Evolutionary conservation across 2,888 invertebrate genomes (phyloP), one percentile per base, ranked within the genome.

Genomic region (Ectemnius continuus): DNA sequence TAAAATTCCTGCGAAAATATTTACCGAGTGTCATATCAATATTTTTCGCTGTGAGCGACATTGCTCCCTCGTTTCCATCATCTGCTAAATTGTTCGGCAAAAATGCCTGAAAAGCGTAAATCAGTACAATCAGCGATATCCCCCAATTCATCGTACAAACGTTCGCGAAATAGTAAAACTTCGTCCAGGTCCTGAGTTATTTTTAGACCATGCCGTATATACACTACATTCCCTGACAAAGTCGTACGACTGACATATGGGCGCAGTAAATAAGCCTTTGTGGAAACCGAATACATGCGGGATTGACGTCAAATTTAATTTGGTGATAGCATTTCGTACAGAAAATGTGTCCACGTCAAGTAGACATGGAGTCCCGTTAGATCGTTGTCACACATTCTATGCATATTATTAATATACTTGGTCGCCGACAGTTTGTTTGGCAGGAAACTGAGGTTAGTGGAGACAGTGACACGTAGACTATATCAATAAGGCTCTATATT

Each of bases 11-110:
- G 4, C 36, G 1, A 36, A 11, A 1, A 36, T 6, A 36, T 93
- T 94, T 92, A 97, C 97, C 96, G 93, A 97, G 92, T 80, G 95
- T 95, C 93, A 94, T 94, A 92, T 96, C 96, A 92, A 97, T 93
- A 92, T 96, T 97, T 90, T 94, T 93, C 91, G 94, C 93, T 79
- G 95, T 96, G 88, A 98, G 93, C 90, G 96, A 94, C 68, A 96
- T 94, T 79, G 97, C 97, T 73, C 96, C 97, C 91, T 95, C 95
- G 92, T 95, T 94, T n/a, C 59, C 59, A 72, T 79, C 72, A 45
- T 75, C 67, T 18, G 79, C 83, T 76, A 79, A 95, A 90, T 95
- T 95, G 91, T 94, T 79, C 56, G 84, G 82, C 73, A 84, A 67
- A 71, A 79, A 78, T 66, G 82, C 78, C 87, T 87, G 60, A 18